These are phyloP conservation scores for Botia kubotai DNA, from an alignment of 2,797 vertebrate species.

Conservation along the genomic window DNA sequence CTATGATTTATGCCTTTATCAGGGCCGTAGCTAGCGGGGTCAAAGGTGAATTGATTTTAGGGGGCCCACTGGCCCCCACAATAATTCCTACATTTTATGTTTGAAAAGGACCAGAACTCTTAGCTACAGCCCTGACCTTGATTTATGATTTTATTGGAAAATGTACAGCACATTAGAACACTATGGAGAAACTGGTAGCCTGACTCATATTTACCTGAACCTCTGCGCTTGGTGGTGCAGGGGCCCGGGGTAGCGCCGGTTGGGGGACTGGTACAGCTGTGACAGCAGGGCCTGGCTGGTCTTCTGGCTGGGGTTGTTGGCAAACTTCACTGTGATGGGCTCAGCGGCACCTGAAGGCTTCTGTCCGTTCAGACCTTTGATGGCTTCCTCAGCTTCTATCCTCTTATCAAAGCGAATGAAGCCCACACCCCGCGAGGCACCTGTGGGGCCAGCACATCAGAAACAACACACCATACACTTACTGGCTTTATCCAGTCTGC, in stretches of 20 bases:
- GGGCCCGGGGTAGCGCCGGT: slow-evolving; percentile 96
- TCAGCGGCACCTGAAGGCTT: slow-evolving; percentile 98
- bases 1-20: slow-evolving; percentile 1
- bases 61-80: not conserved
- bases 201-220: slow-evolving; percentile 90
- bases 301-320: slow-evolving; percentile 99
- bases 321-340: slow-evolving; percentile 99
- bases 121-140: not conserved
- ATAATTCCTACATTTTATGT: not conserved
- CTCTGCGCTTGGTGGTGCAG: slow-evolving; percentile 99
- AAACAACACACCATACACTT: slow-evolving; percentile 58
- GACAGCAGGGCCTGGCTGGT: slow-evolving; percentile 99
- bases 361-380: slow-evolving; percentile 99
- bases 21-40: not conserved
- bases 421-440: slow-evolving; percentile 98
- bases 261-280: slow-evolving; percentile 99
- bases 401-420: slow-evolving; percentile 99
- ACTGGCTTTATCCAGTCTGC: slow-evolving; percentile 33
- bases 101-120: not conserved
- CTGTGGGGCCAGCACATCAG: slow-evolving; percentile 86
- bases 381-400: slow-evolving; percentile 99
- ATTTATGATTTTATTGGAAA: not conserved
- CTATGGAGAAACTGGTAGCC: not conserved
- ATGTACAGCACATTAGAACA: not conserved
- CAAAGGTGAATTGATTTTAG: not conserved